Evolutionary conservation across 2,113 vertebrate genomes (phyloP), one percentile per base, ranked within the genome.

Genomic region (Mus pahari): DNA sequence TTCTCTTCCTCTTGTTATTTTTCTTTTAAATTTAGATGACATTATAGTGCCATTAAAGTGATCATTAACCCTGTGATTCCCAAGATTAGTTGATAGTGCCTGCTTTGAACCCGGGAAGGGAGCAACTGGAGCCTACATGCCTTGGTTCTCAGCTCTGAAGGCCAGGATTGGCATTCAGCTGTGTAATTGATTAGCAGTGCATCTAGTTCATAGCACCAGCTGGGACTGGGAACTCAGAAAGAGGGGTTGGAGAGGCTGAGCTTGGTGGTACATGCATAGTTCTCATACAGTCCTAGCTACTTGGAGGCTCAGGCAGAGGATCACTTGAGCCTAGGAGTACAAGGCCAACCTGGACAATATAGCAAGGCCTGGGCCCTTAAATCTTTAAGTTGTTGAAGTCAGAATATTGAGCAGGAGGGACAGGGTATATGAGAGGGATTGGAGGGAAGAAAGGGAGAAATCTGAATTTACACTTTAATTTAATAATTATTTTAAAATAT

Each of bases 11-110:
- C 31, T 4, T 3, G 45, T 58, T 42, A n/a, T 75, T 73, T 73
- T n/a, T 53, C n/a, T 42, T 62, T 73, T 66, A 31, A 93, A 22
- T 92, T 60, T 89, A 92, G 94, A 50, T 95, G 58, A 48, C 71
- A 42, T 94, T 83, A 36, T 66, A 86, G 10, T 62, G 42, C 7
- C 36, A 62, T 83, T 42, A 86, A 86, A 66, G 82, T 48, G 39
- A 45, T 45, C 22, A 42, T 83, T 83, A 83, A 42, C 58, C 53
- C 17, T 17, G 24, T 28, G 58, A 64, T 84, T 62, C 50, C 8
- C 28, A 66, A 64, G 39, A 45, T 66, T 66, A 33, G 28, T 64
- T 83, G 13, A 26, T 62, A 24, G 2, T 83, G 81, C 58, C n/a
- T 86, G 42, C 42, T 36, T 86, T 86, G 16, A 45, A 68, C 28